Evolutionary conservation across 2,113 vertebrate species (phyloP).

Genomic region (Tetrao urogallus): DNA sequence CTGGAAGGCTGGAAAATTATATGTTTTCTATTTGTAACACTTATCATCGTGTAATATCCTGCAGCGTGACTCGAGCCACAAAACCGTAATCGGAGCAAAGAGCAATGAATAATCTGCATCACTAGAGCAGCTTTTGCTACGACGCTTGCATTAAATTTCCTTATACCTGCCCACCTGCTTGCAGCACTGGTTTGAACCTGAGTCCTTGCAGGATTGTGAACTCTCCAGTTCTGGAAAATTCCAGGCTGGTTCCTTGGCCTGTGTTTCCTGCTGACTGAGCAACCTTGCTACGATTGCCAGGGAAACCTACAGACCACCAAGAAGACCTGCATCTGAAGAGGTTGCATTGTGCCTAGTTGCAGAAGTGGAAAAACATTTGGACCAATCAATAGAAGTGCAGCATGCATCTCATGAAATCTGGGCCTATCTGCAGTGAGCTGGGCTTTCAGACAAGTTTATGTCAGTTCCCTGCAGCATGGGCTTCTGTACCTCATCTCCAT

Average conservation of each 20-base stretch:
- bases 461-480: fast-evolving
- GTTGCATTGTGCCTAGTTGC: not conserved
- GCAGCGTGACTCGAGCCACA: not conserved
- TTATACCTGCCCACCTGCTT: not conserved
- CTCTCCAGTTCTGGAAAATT: not conserved
- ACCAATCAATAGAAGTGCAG: not conserved
- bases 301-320: fast-evolving
- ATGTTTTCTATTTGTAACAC: not conserved
- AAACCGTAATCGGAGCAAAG: not conserved
- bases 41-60: not conserved
- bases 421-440: not conserved
- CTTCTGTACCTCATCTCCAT: not conserved
- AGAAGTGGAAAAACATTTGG: not conserved
- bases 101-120: not conserved
- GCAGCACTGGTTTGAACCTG: not conserved
- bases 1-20: not conserved
- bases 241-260: not conserved
- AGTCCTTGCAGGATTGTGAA: not conserved
- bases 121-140: not conserved
- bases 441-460: not conserved
- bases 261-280: not conserved
- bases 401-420: not conserved
- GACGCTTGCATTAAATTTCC: not conserved
- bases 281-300: not conserved
- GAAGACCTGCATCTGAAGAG: not conserved